These are phyloP conservation scores for Ammodytes dubius DNA, from an alignment of 2,113 vertebrate species.

Conservation along the genomic window DNA sequence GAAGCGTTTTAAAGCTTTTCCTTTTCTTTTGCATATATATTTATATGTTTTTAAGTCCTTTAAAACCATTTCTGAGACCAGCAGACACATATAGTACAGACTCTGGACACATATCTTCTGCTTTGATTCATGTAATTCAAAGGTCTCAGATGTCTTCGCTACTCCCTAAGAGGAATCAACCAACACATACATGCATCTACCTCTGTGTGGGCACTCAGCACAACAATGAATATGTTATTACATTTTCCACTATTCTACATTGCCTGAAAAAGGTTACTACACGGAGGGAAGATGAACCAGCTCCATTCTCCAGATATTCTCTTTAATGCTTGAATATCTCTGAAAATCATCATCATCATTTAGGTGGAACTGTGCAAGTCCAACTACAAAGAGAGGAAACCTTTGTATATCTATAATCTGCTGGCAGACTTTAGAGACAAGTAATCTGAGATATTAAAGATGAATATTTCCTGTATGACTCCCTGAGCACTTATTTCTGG, in stretches of 20 bases:
- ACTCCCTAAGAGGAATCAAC: conserved; percentile 21
- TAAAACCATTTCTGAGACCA: conserved; percentile 44
- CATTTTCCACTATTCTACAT: conserved; percentile 35
- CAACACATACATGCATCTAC: conserved; percentile 18
- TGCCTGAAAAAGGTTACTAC: conserved; percentile 28
- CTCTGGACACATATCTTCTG: conserved; percentile 3
- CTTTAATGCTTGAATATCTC: not conserved
- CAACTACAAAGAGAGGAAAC: not conserved
- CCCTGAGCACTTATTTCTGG: conserved; percentile 21
- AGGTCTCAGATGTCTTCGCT: conserved; percentile 25
- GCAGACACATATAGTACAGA: conserved; percentile 39
- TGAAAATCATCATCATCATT: conserved; percentile 3
- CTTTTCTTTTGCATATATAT: not conserved
- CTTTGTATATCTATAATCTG: conserved; percentile 20
- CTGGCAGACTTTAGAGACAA: conserved; percentile 17
- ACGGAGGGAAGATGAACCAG: conserved; percentile 5
- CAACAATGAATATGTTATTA: conserved; percentile 14
- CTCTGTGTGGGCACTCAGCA: conserved; percentile 29
- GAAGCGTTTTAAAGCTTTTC: conserved; percentile 34
- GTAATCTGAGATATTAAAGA: conserved; percentile 45
- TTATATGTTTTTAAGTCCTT: conserved; percentile 29
- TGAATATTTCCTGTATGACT: conserved; percentile 51
- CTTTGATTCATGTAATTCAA: conserved; percentile 12
- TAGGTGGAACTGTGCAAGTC: conserved; percentile 2
- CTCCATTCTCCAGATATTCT: conserved; percentile 18